These are phyloP conservation scores for Drosophila kohkoa DNA, from an alignment of 1,140 invertebrate species.

Conservation along the genomic window DNA sequence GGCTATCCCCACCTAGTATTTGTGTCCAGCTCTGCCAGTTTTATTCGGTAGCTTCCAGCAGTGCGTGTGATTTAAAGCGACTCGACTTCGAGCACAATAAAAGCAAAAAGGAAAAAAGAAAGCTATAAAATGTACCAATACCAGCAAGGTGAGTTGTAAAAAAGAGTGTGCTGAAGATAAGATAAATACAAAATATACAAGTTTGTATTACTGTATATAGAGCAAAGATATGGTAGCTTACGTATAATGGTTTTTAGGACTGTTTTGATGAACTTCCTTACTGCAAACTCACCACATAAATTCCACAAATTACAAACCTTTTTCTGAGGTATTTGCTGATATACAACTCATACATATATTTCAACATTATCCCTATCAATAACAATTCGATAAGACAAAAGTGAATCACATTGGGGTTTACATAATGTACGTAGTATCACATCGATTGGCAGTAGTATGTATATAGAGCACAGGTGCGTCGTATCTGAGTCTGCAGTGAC, in stretches of 20 bases:
- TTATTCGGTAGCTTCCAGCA: conserved; percentile 31
- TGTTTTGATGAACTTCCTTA: neutral
- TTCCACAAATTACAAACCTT: conserved; percentile 15
- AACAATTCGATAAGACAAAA: conserved; percentile 31
- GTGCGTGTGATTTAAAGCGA: conserved; percentile 29
- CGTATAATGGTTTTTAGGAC: neutral
- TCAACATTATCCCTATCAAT: conserved; percentile 24
- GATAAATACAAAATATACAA: conserved; percentile 22
- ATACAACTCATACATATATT: neutral
- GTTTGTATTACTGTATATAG: neutral
- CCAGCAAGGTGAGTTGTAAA: conserved; percentile 41
- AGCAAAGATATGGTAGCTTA: neutral
- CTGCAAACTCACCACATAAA: conserved; percentile 15
- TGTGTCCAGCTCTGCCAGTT: conserved; percentile 29
- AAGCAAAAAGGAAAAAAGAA: neutral
- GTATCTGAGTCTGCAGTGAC: conserved; percentile 19
- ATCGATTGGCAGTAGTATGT: conserved; percentile 12
- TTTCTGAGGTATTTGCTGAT: neutral
- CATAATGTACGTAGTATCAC: conserved; percentile 13
- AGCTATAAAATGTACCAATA: conserved; percentile 50
- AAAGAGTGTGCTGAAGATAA: conserved; percentile 29
- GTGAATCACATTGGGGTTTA: conserved; percentile 35
- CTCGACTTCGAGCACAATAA: conserved; percentile 2
- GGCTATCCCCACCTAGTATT: conserved; percentile 17
- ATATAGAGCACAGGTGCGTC: conserved; percentile 27